These are phyloP conservation scores for Chloroceryle aenea DNA, from an alignment of 2,113 vertebrate genomes.

Conservation along the genomic window DNA sequence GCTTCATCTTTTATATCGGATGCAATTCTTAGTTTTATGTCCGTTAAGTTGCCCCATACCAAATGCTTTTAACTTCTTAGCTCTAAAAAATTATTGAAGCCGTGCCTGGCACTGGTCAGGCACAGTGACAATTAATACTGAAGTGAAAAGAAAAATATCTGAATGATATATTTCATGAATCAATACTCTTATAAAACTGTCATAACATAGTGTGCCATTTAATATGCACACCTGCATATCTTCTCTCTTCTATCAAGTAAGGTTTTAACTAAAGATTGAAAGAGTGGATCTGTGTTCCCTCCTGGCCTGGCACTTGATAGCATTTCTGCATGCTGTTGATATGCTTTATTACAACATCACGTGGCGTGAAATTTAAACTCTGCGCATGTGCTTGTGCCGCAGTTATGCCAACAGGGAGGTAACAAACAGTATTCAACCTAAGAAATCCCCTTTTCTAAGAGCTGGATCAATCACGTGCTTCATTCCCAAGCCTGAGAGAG, in stretches of 20 bases:
- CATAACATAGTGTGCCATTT: neutral
- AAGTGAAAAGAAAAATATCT: neutral
- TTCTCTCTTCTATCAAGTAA: neutral
- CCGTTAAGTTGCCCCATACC: neutral
- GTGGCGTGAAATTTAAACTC: neutral
- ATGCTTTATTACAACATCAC: neutral
- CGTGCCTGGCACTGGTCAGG: neutral
- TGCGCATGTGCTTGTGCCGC: rapidly evolving
- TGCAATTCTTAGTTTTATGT: neutral
- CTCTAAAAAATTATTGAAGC: neutral
- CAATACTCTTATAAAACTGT: neutral
- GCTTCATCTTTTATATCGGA: neutral
- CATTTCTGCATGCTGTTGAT: neutral
- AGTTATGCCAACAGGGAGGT: neutral
- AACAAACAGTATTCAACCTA: neutral
- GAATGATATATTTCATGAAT: neutral
- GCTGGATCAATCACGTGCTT: neutral
- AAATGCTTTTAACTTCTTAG: neutral
- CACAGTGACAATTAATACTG: neutral
- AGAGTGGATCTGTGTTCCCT: neutral
- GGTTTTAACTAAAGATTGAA: neutral
- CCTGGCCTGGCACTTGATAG: neutral
- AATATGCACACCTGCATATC: neutral
- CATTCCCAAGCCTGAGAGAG: neutral
- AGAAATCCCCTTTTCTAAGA: neutral